Evolutionary conservation across 2,888 invertebrate genomes (phyloP).

Genomic region (Chymomyza fuscimana): DNA sequence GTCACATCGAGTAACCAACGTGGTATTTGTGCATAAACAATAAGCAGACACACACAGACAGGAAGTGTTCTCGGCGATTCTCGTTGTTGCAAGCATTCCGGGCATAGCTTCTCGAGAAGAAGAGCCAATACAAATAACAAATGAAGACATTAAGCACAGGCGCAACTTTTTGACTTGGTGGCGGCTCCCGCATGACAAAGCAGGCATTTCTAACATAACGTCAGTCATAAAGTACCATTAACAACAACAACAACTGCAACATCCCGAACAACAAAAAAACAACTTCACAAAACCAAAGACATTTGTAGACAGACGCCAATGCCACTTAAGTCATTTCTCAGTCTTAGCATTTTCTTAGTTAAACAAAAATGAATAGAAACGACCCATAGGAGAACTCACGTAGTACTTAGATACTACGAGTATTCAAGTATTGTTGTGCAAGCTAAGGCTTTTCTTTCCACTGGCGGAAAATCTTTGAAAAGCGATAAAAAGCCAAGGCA

Average conservation of each 20-base stretch:
- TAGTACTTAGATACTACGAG: not conserved
- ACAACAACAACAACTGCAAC: constrained; percentile 34
- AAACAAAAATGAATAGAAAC: not conserved
- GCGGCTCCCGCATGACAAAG: constrained; percentile 48
- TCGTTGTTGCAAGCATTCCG: not conserved
- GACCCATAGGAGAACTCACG: not conserved
- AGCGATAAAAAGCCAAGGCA: constrained; percentile 64
- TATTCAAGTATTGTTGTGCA: not conserved
- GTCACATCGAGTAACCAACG: constrained; percentile 40
- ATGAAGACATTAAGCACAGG: constrained; percentile 33
- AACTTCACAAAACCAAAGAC: constrained; percentile 35
- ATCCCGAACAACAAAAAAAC: constrained; percentile 10
- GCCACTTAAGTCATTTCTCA: constrained; percentile 52
- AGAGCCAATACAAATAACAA: constrained; percentile 1
- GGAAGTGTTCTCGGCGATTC: not conserved
- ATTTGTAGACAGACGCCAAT: constrained; percentile 38
- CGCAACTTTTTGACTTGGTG: constrained; percentile 42
- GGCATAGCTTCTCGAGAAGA: not conserved
- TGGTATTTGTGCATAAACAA: constrained; percentile 42
- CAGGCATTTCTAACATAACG: constrained; percentile 51
- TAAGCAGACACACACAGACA: constrained; percentile 38
- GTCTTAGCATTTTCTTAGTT: constrained; percentile 21
- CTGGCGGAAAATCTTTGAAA: constrained; percentile 70
- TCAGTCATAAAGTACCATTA: constrained; percentile 61
- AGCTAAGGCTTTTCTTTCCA: constrained; percentile 26